Base-by-base conservation (phyloP, 2,797 vertebrate genomes). In the Crax fasciolata region DNA sequence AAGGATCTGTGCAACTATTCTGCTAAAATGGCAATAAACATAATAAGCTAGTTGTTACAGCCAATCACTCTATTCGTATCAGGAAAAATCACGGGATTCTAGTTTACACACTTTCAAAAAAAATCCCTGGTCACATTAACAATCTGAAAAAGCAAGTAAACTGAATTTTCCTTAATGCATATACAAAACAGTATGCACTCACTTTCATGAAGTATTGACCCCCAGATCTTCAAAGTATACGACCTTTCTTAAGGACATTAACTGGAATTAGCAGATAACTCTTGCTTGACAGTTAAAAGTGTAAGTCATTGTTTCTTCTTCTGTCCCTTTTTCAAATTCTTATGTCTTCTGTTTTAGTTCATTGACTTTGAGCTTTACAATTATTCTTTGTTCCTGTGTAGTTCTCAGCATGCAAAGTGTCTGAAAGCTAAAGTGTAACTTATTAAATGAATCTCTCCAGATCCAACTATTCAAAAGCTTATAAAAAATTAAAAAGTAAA, bases 401-500 rank as follows among this genome's bases (percentile, higher is more conserved):
- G 7, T 88, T 88, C 63, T 96, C 72, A 63, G 55, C 57, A 70
- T n/a, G 15, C 49, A 90, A 87, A 84, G 71, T 67, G 7, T 79
- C 90, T 81, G 65, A 78, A 88, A 89, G 46, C 13, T 59, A 38
- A 3, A 9, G 18, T 30, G 27, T 41, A 71, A 66, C 27, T 55
- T 35, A 21, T 83, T 78, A 87, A 94, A 91, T 63, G 1, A 73
- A 38, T 54, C 17, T 85, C 19, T 89, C 85, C 62, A 84, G 59
- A 87, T 91, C 93, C 70, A 39, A 27, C 79, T 90, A 63, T 95
- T 96, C 94, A 94, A 94, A 89, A 44, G 6, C 59, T 90, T 71
- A 93, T 94, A 82, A 97, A 94, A 94, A 90, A 89, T 89, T 96
- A 58, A 95, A 70, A 85, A 73, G 41, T 66, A 94, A 84, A 90